Conservation (phyloP, 2,888 invertebrate species). For the Megaustenia siamemsis region DNA sequence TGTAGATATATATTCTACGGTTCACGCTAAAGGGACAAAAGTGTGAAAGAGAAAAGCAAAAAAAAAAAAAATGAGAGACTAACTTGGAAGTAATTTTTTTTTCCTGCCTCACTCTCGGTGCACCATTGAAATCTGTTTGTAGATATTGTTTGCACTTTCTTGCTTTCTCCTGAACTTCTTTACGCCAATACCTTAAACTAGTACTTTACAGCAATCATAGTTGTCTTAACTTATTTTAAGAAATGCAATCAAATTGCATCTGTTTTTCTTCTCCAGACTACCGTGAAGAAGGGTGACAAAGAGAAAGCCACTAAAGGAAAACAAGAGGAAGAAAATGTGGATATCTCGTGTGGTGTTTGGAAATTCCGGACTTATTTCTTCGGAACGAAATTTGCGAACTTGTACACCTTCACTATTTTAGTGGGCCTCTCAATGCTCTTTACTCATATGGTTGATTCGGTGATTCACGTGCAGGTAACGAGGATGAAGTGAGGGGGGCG, state of each 20-base stretch:
- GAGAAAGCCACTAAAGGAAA: background rate
- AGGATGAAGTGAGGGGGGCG: background rate
- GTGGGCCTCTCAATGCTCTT: constrained; percentile 28
- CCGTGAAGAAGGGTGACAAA: background rate
- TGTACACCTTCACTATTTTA: constrained; percentile 18
- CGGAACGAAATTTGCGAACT: constrained; percentile 25
- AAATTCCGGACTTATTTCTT: constrained; percentile 31
- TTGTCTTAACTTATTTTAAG: background rate
- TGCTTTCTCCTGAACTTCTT: no score
- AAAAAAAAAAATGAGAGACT: no score
- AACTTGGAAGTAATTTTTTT: no score
- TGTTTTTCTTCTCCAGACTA: background rate
- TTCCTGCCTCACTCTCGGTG: no score
- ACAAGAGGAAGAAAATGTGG: background rate
- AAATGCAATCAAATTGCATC: background rate
- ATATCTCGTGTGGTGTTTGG: constrained; percentile 35
- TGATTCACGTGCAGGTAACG: constrained; percentile 28
- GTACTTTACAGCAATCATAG: no score
- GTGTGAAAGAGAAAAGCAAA: no score
- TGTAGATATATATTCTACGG: no score
- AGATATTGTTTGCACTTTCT: no score
- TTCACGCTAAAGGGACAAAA: no score
- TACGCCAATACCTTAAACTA: no score
- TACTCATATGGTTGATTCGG: background rate
- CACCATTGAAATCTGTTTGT: no score